A percentile compares a stretch with the other conserved stretches of the same genome.
phyloP scores from a whole-genome alignment of 2,888 invertebrate species.

The Penaeus monodon region DNA sequence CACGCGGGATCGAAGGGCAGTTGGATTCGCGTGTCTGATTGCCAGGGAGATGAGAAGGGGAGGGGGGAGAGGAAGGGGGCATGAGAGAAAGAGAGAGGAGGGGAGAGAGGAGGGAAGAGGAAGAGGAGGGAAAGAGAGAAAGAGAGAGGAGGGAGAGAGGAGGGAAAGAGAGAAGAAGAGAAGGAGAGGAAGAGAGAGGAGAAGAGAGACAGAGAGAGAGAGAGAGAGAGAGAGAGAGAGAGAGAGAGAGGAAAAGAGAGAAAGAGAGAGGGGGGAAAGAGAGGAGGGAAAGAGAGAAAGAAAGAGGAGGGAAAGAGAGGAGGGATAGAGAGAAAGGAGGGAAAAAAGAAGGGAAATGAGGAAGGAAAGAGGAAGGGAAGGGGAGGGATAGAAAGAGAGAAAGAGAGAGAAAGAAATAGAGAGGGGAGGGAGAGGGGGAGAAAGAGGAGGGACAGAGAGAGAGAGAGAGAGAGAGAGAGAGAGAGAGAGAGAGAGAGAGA shows the following conservation, averaged over 20 bases:
- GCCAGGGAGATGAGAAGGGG: neutral
- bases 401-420: neutral
- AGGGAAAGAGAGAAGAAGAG: neutral
- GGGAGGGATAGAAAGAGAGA: neutral
- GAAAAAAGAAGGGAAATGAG: too few species aligned
- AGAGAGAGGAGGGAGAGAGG: neutral
- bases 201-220: neutral
- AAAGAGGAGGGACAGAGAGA: too few species aligned
- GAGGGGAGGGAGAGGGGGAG: too few species aligned
- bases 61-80: neutral
- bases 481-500: too few species aligned
- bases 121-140: neutral
- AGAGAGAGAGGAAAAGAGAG: too few species aligned
- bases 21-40: neutral
- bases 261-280: too few species aligned
- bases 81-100: neutral
- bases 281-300: neutral
- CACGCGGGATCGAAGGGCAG: too few species aligned
- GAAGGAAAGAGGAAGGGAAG: neutral
- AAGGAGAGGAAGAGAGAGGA: neutral
- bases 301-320: neutral
- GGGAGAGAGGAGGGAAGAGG: neutral
- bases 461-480: too few species aligned
- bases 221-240: neutral
- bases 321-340: neutral